Evolutionary conservation across 2,797 vertebrate species (phyloP).

Genomic region (Crocidura indochinensis): DNA sequence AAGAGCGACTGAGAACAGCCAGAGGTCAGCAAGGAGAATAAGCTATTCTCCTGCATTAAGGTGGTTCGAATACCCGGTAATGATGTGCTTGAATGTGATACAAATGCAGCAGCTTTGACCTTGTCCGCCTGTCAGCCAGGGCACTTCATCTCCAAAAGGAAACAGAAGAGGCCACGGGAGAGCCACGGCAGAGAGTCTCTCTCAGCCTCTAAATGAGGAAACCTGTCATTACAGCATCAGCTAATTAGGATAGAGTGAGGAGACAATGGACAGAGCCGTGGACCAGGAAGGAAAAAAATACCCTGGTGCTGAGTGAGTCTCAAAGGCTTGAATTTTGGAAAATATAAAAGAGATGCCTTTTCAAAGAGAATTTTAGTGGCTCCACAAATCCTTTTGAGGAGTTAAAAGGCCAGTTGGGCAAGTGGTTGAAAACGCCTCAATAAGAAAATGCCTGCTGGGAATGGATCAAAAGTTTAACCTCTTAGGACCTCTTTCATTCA

Average conservation of each 20-base stretch:
- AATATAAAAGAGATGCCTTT: constrained; percentile 7
- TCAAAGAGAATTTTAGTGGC: constrained; percentile 41
- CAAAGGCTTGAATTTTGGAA: constrained; percentile 19
- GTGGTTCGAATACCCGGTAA: constrained; percentile 16
- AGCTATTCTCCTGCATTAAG: constrained; percentile 72
- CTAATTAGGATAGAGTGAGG: constrained; percentile 56
- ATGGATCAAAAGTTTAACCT: constrained; percentile 37
- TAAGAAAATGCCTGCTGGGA: constrained; percentile 16
- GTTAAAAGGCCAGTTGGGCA: not conserved
- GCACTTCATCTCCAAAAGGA: constrained; percentile 67
- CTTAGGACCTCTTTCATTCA: not conserved
- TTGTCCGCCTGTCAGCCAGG: constrained; percentile 54
- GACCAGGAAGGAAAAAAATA: not conserved
- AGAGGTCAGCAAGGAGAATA: constrained; percentile 69
- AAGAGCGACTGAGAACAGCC: not conserved
- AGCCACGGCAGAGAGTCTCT: not conserved
- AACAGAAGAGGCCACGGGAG: constrained; percentile 65
- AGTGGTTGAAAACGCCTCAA: constrained; percentile 38
- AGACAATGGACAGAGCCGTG: not conserved
- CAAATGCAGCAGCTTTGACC: constrained; percentile 19
- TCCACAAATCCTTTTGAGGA: constrained; percentile 37
- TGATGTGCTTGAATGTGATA: not conserved
- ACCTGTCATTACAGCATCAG: constrained; percentile 56
- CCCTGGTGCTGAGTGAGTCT: not conserved
- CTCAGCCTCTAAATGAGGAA: not conserved